Base-by-base conservation (phyloP, 2,797 vertebrate species). In the Phalloptychus januarius region DNA sequence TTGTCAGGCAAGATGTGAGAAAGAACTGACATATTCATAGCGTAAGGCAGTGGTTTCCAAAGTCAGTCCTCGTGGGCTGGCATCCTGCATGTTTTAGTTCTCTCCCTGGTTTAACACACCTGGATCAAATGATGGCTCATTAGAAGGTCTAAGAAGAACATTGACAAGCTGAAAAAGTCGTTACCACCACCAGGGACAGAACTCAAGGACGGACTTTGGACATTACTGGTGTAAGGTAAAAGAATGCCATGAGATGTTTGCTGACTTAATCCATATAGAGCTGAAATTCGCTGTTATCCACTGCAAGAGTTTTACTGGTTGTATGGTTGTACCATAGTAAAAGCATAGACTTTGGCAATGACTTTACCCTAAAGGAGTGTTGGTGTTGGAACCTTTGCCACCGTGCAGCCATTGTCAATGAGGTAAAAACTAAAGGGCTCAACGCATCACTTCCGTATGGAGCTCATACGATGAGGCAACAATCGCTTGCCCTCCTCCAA, bases 1-100 rank as follows among this genome's bases (percentile, higher is more conserved):
- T 83, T 75, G 76, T 79, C 83, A 81, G 79, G 72, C 31, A 70
- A 70, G 80, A 48, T 2, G 31, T 45, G 61, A 74, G 54, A 33
- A 74, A 63, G 54, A 65, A 36, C 3, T 28, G 1, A 8, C 74
- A 6, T 61, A 75, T 80, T 65, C 69, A 36, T 46, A 83, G 8
- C 31, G 70, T 61, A 2, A 45, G n/a, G n/a, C n/a, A n/a, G n/a
- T n/a, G n/a, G n/a, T n/a, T n/a, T n/a, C n/a, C n/a, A n/a, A n/a
- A n/a, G n/a, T n/a, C n/a, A n/a, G n/a, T n/a, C n/a, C n/a, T n/a
- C n/a, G n/a, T n/a, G n/a, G n/a, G n/a, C n/a, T n/a, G n/a, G n/a
- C n/a, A n/a, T n/a, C n/a, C n/a, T n/a, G n/a, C n/a, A n/a, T n/a
- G n/a, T n/a, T n/a, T n/a, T n/a, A n/a, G n/a, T n/a, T n/a, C n/a